phyloP scores from a whole-genome alignment of 2,113 vertebrate genomes.

The Isurus oxyrinchus region DNA sequence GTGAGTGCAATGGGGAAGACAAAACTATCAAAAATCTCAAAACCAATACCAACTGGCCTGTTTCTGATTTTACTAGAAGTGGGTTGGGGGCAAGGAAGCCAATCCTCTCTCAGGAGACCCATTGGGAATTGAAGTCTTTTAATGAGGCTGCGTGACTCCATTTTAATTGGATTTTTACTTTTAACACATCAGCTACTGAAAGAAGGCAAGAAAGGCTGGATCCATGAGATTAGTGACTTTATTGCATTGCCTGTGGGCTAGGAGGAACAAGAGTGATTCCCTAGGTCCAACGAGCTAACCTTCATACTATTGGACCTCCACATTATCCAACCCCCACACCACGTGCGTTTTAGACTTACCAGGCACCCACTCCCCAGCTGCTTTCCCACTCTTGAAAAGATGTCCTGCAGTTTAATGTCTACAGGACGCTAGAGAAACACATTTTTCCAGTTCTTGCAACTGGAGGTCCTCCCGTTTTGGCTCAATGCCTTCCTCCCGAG shows the following conservation, averaged over 20 bases:
- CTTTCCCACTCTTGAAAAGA: background rate
- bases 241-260: background rate
- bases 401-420: background rate
- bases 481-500: background rate
- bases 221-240: background rate
- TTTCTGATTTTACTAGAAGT: background rate
- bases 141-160: background rate
- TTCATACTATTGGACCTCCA: background rate
- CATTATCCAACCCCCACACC: background rate
- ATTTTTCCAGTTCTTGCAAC: background rate
- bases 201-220: background rate
- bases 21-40: background rate
- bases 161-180: background rate
- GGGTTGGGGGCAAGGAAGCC: too few relatives aligned
- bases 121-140: background rate
- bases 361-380: background rate
- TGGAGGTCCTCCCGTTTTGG: background rate
- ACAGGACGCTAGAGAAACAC: background rate
- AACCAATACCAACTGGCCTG: background rate
- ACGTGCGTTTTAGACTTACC: too few relatives aligned
- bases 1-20: background rate
- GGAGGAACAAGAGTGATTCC: background rate
- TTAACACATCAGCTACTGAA: background rate
- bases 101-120: background rate
- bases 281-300: too few relatives aligned